Evolutionary conservation across 2,797 vertebrate species (phyloP).

Genomic region (Jordanella pulchra): DNA sequence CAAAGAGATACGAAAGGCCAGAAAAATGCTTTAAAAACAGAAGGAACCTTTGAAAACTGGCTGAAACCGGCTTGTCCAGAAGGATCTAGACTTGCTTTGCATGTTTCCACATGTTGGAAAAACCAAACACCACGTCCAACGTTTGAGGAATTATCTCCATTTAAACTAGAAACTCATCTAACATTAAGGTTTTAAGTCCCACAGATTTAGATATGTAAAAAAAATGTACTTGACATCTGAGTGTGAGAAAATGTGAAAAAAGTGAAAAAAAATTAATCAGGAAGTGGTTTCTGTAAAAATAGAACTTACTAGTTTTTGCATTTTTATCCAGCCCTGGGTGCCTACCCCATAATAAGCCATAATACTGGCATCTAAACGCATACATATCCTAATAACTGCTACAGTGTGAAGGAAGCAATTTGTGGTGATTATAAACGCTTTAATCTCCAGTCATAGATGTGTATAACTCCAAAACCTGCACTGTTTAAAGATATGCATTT

Average conservation of each 20-base stretch:
- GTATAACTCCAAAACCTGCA: not conserved
- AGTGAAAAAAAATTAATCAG: too few species aligned
- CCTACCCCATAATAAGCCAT: slow-evolving; percentile 6
- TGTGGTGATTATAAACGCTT: slow-evolving; percentile 41
- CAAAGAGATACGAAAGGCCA: not conserved
- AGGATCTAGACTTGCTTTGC: not conserved
- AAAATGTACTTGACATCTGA: slow-evolving; percentile 1
- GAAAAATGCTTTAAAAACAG: not conserved
- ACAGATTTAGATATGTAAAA: not conserved
- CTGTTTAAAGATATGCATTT: not conserved
- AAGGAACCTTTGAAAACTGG: not conserved
- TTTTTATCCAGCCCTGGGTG: slow-evolving; percentile 17
- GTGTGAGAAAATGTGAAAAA: slow-evolving; percentile 1
- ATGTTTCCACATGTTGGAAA: not conserved
- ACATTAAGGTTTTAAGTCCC: not conserved
- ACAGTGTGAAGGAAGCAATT: slow-evolving; percentile 21
- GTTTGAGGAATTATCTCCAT: not conserved
- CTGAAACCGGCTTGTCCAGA: slow-evolving; percentile 13
- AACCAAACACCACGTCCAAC: not conserved
- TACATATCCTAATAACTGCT: not conserved
- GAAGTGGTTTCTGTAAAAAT: slow-evolving; percentile 7
- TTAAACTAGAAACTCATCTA: not conserved
- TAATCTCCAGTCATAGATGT: slow-evolving; percentile 4
- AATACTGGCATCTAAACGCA: not conserved
- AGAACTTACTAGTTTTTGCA: not conserved